Base-by-base conservation (phyloP, 1,140 invertebrate genomes). In the Drosophila orosa region DNA sequence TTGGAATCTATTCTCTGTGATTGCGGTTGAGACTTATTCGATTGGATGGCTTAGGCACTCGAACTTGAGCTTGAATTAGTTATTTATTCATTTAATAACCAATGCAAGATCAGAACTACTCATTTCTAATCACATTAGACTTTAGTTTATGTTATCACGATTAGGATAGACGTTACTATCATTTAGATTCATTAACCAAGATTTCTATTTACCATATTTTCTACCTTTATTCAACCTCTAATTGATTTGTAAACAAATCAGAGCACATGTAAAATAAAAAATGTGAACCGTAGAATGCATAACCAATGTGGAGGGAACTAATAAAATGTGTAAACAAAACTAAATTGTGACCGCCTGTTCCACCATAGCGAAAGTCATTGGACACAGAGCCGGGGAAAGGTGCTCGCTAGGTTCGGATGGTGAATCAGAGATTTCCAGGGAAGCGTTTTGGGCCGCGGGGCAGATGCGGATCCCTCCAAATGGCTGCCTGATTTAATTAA, bases 401-500 rank as follows among this genome's bases (percentile, higher is more conserved):
- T 35, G 15, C 7, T 17, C 33, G 2, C 25, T 24, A 61, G 22
- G 13, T 17, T 31, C 8, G 44, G 27, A 8, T 59, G 60, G 56
- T 60, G 61, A 69, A 67, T 69, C 47, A 44, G 24, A 29, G 17
- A 35, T 27, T 57, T 45, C 52, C 50, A 57, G 67, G 25, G 42
- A 71, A 71, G 19, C 25, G 40, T 29, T 29, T 71, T 27, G 25
- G 24, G 52, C 5, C 27, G 54, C 33, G 37, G 27, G 27, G 52
- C 60, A 24, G 45, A 19, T 40, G 22, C 35, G 71, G 47, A 40
- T 54, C 56, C 71, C 33, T 48, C 63, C 45, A 55, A 76, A 39
- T 79, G 57, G 29, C 37, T 67, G 63, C 25, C 29, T 87, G 69
- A 85, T 82, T 75, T 78, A 61, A 86, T 86, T 85, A 71, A 80